A percentile compares a stretch with the other conserved stretches of the same genome.
Conservation (phyloP, 2,113 vertebrate species). For the Riparia riparia region DNA sequence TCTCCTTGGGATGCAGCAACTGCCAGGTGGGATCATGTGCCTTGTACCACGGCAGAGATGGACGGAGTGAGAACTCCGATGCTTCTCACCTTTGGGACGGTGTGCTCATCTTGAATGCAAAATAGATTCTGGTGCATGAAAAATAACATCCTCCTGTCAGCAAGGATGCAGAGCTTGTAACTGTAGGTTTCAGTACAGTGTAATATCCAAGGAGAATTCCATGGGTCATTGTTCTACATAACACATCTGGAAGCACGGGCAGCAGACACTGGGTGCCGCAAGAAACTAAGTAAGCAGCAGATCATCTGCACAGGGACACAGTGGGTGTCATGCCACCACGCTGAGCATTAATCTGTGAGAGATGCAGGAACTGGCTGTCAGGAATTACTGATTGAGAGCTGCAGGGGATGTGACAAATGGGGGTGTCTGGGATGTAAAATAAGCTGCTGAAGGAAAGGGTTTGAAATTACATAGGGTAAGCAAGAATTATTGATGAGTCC, state of each 20-base stretch:
- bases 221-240: not conserved
- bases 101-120: not conserved
- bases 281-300: not conserved
- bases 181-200: not conserved
- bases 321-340: not conserved
- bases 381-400: not conserved
- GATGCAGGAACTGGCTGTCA: not conserved
- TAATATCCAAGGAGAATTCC: not conserved
- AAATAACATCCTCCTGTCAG: not conserved
- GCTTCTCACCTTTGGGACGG: not conserved
- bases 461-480: not conserved
- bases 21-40: not conserved
- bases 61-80: not conserved
- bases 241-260: not conserved
- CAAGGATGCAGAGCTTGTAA: not conserved
- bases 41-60: not conserved
- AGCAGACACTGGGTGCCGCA: not conserved
- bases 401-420: not conserved
- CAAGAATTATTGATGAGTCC: not conserved
- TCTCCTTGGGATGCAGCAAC: accelerated
- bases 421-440: not conserved
- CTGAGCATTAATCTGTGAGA: not conserved
- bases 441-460: not conserved
- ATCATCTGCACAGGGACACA: not conserved
- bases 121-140: not conserved